Evolutionary conservation across 2,888 invertebrate species (phyloP).

Genomic region (Octonoba sinensis): DNA sequence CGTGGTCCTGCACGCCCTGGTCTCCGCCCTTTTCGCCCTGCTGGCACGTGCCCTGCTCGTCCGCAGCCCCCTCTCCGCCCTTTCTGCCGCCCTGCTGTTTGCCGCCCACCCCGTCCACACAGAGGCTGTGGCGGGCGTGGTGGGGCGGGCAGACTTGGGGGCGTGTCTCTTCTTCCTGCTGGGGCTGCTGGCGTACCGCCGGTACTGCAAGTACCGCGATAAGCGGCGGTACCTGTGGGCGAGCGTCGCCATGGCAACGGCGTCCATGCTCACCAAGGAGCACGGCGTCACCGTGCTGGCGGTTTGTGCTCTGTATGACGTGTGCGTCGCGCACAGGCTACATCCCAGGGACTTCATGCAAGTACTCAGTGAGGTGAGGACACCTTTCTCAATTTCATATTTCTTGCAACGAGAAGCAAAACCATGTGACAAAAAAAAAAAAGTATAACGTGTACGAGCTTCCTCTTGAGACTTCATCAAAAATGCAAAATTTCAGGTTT

Average conservation of each 20-base stretch:
- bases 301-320: conserved; percentile 90
- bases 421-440: too few species aligned
- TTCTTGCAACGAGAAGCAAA: too few species aligned
- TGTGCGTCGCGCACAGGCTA: conserved; percentile 76
- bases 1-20: conserved; percentile 86
- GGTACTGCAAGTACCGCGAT: conserved; percentile 74
- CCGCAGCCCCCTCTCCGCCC: conserved; percentile 68
- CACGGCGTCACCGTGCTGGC: conserved; percentile 93
- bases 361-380: conserved; percentile 66
- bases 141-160: conserved; percentile 93
- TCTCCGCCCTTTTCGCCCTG: conserved; percentile 85
- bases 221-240: conserved; percentile 74
- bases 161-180: conserved; percentile 91
- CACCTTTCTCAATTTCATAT: background rate
- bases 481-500: too few species aligned
- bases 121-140: conserved; percentile 95
- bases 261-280: conserved; percentile 94
- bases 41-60: conserved; percentile 77
- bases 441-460: too few species aligned
- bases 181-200: conserved; percentile 87
- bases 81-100: conserved; percentile 86
- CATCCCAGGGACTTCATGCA: conserved; percentile 63
- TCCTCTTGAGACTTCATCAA: too few species aligned
- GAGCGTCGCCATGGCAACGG: conserved; percentile 79
- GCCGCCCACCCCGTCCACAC: conserved; percentile 96